Evolutionary conservation across 1,140 invertebrate genomes (phyloP), one percentile per base, ranked within the genome.

Genomic region (Drosophila orosa): DNA sequence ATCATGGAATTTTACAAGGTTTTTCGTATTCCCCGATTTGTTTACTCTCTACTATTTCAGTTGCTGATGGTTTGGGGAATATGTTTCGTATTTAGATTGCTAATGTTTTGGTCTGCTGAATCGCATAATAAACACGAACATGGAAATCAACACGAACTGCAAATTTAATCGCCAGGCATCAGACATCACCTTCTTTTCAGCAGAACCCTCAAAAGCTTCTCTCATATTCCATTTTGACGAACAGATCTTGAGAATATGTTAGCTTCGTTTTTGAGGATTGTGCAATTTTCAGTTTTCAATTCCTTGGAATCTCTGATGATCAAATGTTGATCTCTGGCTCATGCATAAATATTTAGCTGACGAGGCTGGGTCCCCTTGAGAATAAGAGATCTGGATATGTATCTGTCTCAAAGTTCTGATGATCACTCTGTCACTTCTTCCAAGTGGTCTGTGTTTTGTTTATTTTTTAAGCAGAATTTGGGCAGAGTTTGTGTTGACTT

Each of bases 331-430:
- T 81, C 68, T 66, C 67, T 81, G 55, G 73, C 73, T 74, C 82
- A 78, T 78, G 55, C 69, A 85, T 85, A 85, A 85, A 85, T 85
- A 86, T 85, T 85, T 81, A 71, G 81, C 58, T 77, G 44, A 52
- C 17, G 56, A 47, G 24, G 24, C 10, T 27, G 7, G n/a, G 24
- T 35, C 25, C 15, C 27, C 19, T 27, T 35, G 6, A n/a, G 59
- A 57, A 29, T 56, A 15, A 15, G 45, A 19, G 25, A 19, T 54
- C 22, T 33, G 13, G 19, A 52, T 15, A 8, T 33, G 17, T 33
- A 33, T 52, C 13, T 33, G 12, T 22, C 19, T 15, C 22, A 13
- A 10, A 48, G n/a, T 12, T 29, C 3, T 61, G 24, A 27, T 57
- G 42, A 57, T 57, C 52, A 24, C n/a, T 39, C 13, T 54, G 19